Conservation (phyloP, 2,888 invertebrate species). For the Dusona sp. region DNA sequence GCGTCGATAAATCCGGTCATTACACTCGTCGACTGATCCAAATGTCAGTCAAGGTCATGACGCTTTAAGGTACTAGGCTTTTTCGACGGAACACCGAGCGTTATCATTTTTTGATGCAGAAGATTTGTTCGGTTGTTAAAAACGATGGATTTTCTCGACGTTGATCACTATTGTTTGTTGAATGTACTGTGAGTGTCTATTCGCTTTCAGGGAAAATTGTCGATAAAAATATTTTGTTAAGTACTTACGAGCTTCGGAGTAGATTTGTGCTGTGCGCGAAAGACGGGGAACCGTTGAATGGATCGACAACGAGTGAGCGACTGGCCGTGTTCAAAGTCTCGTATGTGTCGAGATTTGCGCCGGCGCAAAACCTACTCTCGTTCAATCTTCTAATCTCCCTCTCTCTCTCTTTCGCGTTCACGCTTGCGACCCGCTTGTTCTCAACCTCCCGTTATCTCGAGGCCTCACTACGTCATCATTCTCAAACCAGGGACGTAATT, state of each 20-base stretch:
- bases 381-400: constrained; percentile 6
- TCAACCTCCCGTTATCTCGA: constrained; percentile 58
- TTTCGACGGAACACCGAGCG: neutral
- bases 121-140: neutral
- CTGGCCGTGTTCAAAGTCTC: constrained; percentile 75
- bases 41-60: constrained; percentile 81
- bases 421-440: constrained; percentile 44
- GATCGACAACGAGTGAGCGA: constrained; percentile 75
- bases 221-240: constrained; percentile 37
- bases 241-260: constrained; percentile 75
- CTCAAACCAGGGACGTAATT: constrained; percentile 59
- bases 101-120: neutral
- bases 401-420: neutral
- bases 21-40: constrained; percentile 35
- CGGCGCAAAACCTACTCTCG: constrained; percentile 70
- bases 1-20: neutral
- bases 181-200: neutral
- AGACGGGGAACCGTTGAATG: constrained; percentile 68
- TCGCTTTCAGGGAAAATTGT: constrained; percentile 15
- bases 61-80: constrained; percentile 29
- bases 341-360: constrained; percentile 70
- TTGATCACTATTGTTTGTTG: neutral
- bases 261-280: constrained; percentile 63
- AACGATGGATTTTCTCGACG: neutral
- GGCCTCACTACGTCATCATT: constrained; percentile 43